A percentile compares a stretch with the other conserved stretches of the same genome.
Evolutionary conservation across 2,888 invertebrate species (phyloP).

Genomic region (Penaeus monodon): DNA sequence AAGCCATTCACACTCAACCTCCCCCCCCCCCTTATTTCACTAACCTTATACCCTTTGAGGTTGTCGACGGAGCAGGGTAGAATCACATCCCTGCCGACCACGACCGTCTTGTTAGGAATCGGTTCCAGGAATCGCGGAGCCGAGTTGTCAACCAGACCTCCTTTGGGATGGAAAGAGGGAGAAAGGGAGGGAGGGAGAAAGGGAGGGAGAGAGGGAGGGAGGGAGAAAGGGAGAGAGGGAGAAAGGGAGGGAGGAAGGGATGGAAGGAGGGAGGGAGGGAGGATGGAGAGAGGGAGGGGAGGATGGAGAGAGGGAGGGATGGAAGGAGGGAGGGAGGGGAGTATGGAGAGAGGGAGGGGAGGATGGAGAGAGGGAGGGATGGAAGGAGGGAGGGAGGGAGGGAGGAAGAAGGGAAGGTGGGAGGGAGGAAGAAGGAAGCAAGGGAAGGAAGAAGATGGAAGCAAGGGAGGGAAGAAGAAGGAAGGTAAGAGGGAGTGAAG

Average conservation of each 20-base stretch:
- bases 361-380: background rate
- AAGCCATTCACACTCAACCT: too few species aligned
- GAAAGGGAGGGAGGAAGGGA: background rate
- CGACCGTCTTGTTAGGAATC: slow-evolving; percentile 65
- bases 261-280: background rate
- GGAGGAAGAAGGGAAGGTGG: background rate
- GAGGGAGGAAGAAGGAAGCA: background rate
- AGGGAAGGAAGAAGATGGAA: too few species aligned
- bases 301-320: too few species aligned
- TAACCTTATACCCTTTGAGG: slow-evolving; percentile 63
- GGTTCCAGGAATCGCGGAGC: slow-evolving; percentile 53
- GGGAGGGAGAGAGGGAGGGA: background rate
- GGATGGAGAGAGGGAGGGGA: background rate
- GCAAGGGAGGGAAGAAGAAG: background rate
- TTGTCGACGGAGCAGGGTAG: slow-evolving; percentile 64
- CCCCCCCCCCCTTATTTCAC: background rate
- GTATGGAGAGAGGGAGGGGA: too few species aligned
- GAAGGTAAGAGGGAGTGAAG: background rate
- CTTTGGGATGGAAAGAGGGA: background rate
- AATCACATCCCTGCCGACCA: slow-evolving; percentile 61
- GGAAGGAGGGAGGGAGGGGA: background rate
- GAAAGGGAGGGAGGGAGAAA: background rate
- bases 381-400: background rate
- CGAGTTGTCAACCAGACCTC: background rate
- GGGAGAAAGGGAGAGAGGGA: background rate